phyloP scores from a whole-genome alignment of 2,113 vertebrate species.

The Cyrtonyx montezumae region DNA sequence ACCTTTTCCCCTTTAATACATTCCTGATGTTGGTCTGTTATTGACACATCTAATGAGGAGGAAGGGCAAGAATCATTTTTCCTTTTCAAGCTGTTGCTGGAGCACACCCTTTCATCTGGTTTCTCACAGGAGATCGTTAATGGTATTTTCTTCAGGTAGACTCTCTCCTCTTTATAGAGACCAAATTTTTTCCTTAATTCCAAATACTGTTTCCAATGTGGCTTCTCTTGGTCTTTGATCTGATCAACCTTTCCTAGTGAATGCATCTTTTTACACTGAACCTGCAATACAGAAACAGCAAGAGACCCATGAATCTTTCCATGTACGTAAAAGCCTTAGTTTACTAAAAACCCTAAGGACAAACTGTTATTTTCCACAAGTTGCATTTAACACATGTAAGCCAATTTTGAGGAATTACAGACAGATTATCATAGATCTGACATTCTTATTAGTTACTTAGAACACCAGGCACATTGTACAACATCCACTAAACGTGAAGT shows the following conservation, averaged over 20 bases:
- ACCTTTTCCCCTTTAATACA: slow-evolving; percentile 69
- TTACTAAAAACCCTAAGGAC: neutral
- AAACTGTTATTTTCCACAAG: neutral
- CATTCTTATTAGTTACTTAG: neutral
- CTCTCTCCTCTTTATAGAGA: slow-evolving; percentile 76
- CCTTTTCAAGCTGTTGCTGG: slow-evolving; percentile 36
- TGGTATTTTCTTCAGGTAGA: slow-evolving; percentile 75
- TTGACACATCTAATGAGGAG: neutral
- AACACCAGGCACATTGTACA: neutral
- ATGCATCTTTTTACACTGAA: slow-evolving; percentile 67
- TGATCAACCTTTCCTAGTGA: slow-evolving; percentile 23
- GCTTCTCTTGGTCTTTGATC: slow-evolving; percentile 39
- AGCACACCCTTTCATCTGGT: slow-evolving; percentile 28
- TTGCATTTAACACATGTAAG: neutral
- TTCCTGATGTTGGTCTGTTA: neutral
- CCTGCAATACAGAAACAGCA: slow-evolving; percentile 74
- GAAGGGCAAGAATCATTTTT: slow-evolving; percentile 21
- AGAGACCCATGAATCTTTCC: slow-evolving; percentile 8
- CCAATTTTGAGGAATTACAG: neutral
- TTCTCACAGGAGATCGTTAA: neutral
- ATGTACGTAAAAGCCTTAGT: neutral
- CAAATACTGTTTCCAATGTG: slow-evolving; percentile 53
- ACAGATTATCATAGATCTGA: neutral
- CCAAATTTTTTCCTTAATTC: slow-evolving; percentile 77
- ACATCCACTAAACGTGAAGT: neutral